Evolutionary conservation across 1,140 invertebrate species (phyloP).

Genomic region (Camponotus floridanus): DNA sequence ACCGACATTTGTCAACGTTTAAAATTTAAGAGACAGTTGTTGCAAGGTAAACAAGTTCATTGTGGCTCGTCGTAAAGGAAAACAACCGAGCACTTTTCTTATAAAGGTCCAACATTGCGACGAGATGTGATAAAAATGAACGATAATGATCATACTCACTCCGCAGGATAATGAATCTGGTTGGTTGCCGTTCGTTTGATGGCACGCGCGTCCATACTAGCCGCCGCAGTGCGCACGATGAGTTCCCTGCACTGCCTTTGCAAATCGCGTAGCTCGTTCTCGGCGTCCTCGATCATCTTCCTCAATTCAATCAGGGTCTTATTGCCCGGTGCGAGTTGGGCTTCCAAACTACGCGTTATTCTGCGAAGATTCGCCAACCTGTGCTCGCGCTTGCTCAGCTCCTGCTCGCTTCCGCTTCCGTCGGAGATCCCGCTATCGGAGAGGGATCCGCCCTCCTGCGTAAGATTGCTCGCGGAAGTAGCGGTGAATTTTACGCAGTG

Average conservation of each 20-base stretch:
- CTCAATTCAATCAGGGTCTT: slow-evolving; percentile 86
- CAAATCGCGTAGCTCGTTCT: slow-evolving; percentile 91
- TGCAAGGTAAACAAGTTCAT: too few species aligned
- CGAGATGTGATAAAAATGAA: background rate
- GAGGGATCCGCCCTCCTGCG: slow-evolving; percentile 88
- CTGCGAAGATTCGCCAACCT: slow-evolving; percentile 89
- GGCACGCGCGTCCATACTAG: slow-evolving; percentile 84
- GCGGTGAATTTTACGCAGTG: slow-evolving; percentile 77
- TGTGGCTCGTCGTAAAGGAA: too few species aligned
- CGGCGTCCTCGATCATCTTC: slow-evolving; percentile 92
- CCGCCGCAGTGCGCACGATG: slow-evolving; percentile 89
- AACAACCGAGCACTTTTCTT: too few species aligned
- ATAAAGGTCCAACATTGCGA: too few species aligned
- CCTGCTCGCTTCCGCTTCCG: slow-evolving; percentile 90
- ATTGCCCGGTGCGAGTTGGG: slow-evolving; percentile 89
- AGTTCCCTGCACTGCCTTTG: slow-evolving; percentile 93
- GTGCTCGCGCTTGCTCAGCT: slow-evolving; percentile 90
- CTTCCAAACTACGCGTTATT: slow-evolving; percentile 89
- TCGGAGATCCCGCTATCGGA: slow-evolving; percentile 93
- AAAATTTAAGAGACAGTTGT: too few species aligned
- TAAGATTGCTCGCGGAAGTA: slow-evolving; percentile 73
- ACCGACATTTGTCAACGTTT: too few species aligned
- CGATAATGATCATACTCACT: slow-evolving; percentile 56
- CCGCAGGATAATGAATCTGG: slow-evolving; percentile 57
- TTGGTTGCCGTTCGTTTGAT: slow-evolving; percentile 52